A percentile compares a stretch with the other conserved stretches of the same genome.
These are phyloP conservation scores for Zaprionus gabonicus DNA, from an alignment of 1,140 invertebrate species.

Conservation along the genomic window DNA sequence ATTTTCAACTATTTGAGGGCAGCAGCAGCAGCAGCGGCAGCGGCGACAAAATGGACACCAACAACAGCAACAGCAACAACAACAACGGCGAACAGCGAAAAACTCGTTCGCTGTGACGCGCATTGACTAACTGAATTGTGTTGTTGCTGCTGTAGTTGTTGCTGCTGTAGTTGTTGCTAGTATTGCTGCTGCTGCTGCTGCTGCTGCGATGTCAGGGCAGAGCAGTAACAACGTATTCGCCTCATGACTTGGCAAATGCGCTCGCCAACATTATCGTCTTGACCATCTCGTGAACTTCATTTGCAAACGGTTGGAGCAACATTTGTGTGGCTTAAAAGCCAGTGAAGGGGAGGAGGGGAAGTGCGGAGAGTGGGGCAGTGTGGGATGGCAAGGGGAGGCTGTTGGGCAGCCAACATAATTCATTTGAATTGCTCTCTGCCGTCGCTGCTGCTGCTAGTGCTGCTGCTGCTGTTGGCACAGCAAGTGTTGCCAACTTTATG, in stretches of 20 bases:
- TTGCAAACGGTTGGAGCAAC: slow-evolving; percentile 67
- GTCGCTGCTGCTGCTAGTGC: slow-evolving; percentile 20
- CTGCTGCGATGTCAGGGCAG: slow-evolving; percentile 61
- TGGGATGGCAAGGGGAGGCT: slow-evolving; percentile 2
- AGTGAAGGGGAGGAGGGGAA: not conserved
- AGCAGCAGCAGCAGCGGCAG: slow-evolving; percentile 18
- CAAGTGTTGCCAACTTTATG: slow-evolving; percentile 83
- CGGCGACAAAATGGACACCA: slow-evolving; percentile 75
- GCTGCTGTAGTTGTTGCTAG: slow-evolving; percentile 63
- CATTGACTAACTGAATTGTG: slow-evolving; percentile 54
- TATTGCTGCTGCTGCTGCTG: slow-evolving; percentile 61
- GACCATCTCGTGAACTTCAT: slow-evolving; percentile 82
- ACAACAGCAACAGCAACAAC: slow-evolving; percentile 48
- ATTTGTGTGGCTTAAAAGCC: slow-evolving; percentile 35
- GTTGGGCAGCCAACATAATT: slow-evolving; percentile 63
- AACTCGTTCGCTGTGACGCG: slow-evolving; percentile 59
- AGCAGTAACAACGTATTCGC: slow-evolving; percentile 51
- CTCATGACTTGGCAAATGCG: slow-evolving; percentile 79
- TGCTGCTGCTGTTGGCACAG: slow-evolving; percentile 59
- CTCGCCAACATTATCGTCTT: slow-evolving; percentile 81
- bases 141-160: slow-evolving; percentile 54
- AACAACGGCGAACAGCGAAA: slow-evolving; percentile 31
- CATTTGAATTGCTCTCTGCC: slow-evolving; percentile 52
- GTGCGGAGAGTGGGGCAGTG: not conserved
- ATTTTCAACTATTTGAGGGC: slow-evolving; percentile 78